Evolutionary conservation across 1,140 invertebrate species (phyloP).

Genomic region (Sinonovacula constricta): DNA sequence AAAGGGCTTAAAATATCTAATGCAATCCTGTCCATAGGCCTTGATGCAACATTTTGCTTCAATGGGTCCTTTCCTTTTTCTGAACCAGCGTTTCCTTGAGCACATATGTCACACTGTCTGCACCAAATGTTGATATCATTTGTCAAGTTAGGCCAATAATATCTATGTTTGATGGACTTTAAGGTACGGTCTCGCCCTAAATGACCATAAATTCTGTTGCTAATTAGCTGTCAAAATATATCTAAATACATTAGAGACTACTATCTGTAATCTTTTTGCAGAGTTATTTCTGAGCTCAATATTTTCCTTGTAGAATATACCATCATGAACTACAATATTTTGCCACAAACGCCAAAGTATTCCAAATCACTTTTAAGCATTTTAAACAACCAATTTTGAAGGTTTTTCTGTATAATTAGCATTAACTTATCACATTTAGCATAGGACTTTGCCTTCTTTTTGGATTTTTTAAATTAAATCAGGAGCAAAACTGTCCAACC

Average conservation of each 20-base stretch:
- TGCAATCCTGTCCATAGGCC: not conserved
- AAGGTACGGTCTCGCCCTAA: not conserved
- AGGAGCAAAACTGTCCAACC: not conserved
- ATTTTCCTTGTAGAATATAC: constrained; percentile 36
- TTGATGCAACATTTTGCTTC: not conserved
- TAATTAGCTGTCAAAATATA: not conserved
- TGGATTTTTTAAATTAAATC: not conserved
- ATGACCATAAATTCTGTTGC: not conserved
- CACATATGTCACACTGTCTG: not conserved
- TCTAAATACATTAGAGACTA: too few species aligned
- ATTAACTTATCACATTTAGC: too few species aligned
- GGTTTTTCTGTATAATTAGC: too few species aligned
- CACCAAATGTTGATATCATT: not conserved
- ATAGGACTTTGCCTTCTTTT: not conserved
- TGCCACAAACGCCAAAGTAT: too few species aligned
- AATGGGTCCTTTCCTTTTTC: not conserved
- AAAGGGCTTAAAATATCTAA: not conserved
- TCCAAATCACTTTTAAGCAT: too few species aligned
- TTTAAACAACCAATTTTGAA: too few species aligned
- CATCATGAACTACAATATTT: too few species aligned
- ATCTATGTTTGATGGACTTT: not conserved
- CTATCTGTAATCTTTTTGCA: too few species aligned
- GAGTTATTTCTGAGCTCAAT: too few species aligned
- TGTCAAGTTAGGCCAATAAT: not conserved
- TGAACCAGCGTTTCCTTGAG: not conserved